Percentiles rank a stretch among this genome's conserved stretches.
phyloP scores from a whole-genome alignment of 2,888 invertebrate species.

The Diadromus collaris region DNA sequence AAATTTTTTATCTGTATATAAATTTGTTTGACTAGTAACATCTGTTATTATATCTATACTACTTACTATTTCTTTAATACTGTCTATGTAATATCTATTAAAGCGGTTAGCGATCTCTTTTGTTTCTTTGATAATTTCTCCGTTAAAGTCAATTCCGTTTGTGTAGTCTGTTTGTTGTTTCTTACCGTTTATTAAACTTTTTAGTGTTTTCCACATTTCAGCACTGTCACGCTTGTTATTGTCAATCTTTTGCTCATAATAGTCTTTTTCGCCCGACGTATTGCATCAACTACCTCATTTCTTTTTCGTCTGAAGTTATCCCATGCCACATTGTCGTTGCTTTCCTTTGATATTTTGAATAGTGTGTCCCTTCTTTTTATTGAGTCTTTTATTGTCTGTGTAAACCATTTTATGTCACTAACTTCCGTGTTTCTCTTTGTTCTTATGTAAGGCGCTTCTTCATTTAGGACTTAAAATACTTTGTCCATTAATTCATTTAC shows the following conservation, averaged over 20 bases:
- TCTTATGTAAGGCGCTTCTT: neutral
- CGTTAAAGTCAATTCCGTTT: slow-evolving; percentile 35
- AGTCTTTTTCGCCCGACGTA: slow-evolving; percentile 17
- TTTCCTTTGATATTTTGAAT: neutral
- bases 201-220: neutral
- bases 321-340: neutral
- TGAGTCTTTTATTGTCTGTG: neutral
- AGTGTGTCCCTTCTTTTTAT: neutral
- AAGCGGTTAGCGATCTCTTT: slow-evolving; percentile 41
- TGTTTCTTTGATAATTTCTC: neutral
- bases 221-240: slow-evolving; percentile 11
- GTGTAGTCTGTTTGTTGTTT: slow-evolving; percentile 30
- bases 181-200: slow-evolving; percentile 33
- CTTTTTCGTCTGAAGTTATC: neutral
- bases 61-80: slow-evolving; percentile 26
- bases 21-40: neutral
- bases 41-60: neutral
- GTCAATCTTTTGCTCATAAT: slow-evolving; percentile 28
- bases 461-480: neutral
- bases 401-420: neutral
- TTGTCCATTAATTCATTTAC: neutral
- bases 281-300: slow-evolving; percentile 27
- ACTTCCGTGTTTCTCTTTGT: neutral
- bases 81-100: slow-evolving; percentile 31
- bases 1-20: slow-evolving; percentile 14